These are phyloP conservation scores for Alexandromys fortis DNA, from an alignment of 2,113 vertebrate genomes.

Conservation along the genomic window DNA sequence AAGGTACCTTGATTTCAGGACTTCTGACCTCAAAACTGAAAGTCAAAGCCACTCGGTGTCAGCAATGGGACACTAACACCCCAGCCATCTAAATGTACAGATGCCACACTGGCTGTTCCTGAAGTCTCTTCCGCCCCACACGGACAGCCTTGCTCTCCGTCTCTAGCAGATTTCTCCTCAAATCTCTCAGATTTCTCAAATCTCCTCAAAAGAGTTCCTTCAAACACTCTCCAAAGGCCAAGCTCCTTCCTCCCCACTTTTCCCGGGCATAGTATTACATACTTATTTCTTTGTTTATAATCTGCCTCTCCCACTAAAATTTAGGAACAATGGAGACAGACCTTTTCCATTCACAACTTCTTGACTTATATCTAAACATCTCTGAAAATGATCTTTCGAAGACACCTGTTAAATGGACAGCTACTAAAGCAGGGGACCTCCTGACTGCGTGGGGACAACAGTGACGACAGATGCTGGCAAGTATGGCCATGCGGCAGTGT, in stretches of 20 bases:
- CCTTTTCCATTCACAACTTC: neutral
- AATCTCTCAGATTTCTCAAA: too few relatives aligned
- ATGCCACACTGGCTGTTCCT: neutral
- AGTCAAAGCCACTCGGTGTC: neutral
- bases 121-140: neutral
- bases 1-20: neutral
- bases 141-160: neutral
- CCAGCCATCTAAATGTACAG: neutral
- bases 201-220: neutral
- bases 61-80: neutral
- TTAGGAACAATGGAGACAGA: neutral
- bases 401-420: neutral
- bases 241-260: too few relatives aligned
- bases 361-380: neutral
- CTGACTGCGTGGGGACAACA: neutral
- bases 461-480: neutral
- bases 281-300: neutral
- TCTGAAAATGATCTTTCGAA: constrained; percentile 38
- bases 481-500: neutral
- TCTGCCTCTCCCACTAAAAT: neutral
- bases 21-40: neutral
- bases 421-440: neutral
- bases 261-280: neutral
- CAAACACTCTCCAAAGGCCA: neutral
- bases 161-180: neutral